Evolutionary conservation across 2,888 invertebrate genomes (phyloP).

Genomic region (Graphium colonna): DNA sequence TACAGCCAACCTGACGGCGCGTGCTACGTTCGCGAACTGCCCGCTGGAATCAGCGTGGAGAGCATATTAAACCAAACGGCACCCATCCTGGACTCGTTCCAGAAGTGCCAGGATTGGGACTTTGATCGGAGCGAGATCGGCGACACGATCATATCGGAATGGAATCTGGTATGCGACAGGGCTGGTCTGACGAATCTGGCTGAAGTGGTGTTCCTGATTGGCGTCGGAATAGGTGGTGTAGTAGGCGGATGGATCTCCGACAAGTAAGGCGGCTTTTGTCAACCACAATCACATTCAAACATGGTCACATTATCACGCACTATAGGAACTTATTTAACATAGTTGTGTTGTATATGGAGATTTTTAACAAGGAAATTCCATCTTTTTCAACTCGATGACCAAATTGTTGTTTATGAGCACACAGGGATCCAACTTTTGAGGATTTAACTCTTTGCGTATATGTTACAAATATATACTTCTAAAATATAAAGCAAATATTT

Average conservation of each 20-base stretch:
- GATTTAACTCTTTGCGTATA: neutral
- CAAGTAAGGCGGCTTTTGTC: constrained; percentile 60
- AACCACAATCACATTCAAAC: constrained; percentile 32
- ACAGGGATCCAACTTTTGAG: neutral
- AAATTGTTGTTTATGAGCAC: neutral
- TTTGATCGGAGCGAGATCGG: constrained; percentile 80
- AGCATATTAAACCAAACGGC: constrained; percentile 61
- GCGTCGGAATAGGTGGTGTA: constrained; percentile 88
- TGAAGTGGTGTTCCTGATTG: constrained; percentile 88
- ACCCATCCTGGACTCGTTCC: constrained; percentile 55
- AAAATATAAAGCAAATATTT: neutral
- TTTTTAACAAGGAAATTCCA: neutral
- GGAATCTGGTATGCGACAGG: constrained; percentile 87
- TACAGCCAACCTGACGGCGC: constrained; percentile 82
- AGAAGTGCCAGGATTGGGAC: constrained; percentile 81
- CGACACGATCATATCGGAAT: constrained; percentile 87
- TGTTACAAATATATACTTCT: neutral
- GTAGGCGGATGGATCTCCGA: constrained; percentile 90
- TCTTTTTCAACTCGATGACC: neutral
- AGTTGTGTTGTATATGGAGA: constrained; percentile 4
- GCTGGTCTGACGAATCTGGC: constrained; percentile 84
- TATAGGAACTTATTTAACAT: neutral
- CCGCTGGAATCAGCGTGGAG: constrained; percentile 52
- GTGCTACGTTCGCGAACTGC: constrained; percentile 77
- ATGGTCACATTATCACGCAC: neutral